Conservation (phyloP, 2,113 vertebrate genomes). For the Numenius arquata region DNA sequence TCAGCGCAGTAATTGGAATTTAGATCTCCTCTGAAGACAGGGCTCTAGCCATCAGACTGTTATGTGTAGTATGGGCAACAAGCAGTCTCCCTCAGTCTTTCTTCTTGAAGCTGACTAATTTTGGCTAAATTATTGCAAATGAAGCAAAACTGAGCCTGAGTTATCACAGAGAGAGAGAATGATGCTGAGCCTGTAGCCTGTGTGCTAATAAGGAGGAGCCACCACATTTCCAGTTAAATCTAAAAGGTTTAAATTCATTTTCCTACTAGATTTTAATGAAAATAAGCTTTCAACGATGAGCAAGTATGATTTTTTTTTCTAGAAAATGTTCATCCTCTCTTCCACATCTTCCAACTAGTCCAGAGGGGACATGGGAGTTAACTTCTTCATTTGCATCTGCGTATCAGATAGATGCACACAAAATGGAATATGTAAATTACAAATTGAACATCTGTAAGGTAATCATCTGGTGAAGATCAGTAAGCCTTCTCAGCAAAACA, state of each 20-base stretch:
- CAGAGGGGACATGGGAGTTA: background rate
- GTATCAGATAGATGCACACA: background rate
- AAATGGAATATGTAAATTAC: background rate
- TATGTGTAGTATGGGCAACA: background rate
- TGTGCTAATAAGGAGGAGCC: background rate
- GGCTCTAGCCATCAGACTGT: background rate
- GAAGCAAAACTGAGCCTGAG: background rate
- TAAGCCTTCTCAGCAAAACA: background rate
- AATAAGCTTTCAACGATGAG: background rate
- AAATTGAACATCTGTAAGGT: background rate
- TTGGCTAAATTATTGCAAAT: background rate
- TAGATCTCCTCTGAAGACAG: background rate
- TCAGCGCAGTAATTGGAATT: background rate
- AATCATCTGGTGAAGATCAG: background rate
- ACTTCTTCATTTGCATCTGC: background rate
- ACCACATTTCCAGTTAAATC: background rate
- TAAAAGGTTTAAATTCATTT: background rate
- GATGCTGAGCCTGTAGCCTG: background rate
- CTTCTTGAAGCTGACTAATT: background rate
- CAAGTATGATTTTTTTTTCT: background rate
- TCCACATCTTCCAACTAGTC: background rate
- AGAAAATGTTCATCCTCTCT: background rate
- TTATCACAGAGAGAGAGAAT: background rate
- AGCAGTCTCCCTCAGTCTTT: background rate
- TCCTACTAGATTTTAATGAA: background rate